These are phyloP conservation scores for Cremastinae sp. DNA, from an alignment of 2,888 invertebrate species.

Conservation along the genomic window DNA sequence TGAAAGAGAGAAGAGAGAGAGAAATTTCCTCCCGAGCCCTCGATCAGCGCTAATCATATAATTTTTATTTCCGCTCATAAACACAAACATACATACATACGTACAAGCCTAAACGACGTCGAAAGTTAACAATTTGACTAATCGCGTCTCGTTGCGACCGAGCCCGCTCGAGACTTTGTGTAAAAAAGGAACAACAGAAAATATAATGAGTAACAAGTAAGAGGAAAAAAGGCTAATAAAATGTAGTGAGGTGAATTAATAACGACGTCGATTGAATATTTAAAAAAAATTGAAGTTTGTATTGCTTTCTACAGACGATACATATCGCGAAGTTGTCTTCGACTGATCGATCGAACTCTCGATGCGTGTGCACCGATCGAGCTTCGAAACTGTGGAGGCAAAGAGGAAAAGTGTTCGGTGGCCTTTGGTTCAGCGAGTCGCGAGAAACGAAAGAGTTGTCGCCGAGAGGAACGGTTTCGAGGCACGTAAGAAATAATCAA, in stretches of 20 bases:
- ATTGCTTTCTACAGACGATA: constrained; percentile 62
- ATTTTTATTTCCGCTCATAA: constrained; percentile 73
- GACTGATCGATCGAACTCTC: constrained; percentile 41
- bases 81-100: constrained; percentile 72
- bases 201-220: constrained; percentile 21
- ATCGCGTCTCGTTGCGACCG: constrained; percentile 38
- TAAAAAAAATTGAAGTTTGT: constrained; percentile 51
- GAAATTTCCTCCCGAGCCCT: constrained; percentile 50
- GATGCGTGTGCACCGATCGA: constrained; percentile 32
- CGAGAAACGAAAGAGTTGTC: neutral
- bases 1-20: constrained; percentile 15
- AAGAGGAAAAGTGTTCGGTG: neutral
- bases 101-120: constrained; percentile 43
- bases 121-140: constrained; percentile 52
- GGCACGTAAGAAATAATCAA: constrained; percentile 25
- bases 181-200: constrained; percentile 63
- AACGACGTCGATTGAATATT: constrained; percentile 68
- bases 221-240: constrained; percentile 66
- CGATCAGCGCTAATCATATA: constrained; percentile 60
- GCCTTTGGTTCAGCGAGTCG: neutral
- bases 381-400: constrained; percentile 20
- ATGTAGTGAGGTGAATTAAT: constrained; percentile 66
- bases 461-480: constrained; percentile 23
- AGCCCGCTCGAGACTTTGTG: constrained; percentile 62
- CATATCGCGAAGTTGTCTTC: constrained; percentile 61